These are phyloP conservation scores for Taeniopygia guttata DNA, from an alignment of 2,797 vertebrate genomes.

Conservation along the genomic window DNA sequence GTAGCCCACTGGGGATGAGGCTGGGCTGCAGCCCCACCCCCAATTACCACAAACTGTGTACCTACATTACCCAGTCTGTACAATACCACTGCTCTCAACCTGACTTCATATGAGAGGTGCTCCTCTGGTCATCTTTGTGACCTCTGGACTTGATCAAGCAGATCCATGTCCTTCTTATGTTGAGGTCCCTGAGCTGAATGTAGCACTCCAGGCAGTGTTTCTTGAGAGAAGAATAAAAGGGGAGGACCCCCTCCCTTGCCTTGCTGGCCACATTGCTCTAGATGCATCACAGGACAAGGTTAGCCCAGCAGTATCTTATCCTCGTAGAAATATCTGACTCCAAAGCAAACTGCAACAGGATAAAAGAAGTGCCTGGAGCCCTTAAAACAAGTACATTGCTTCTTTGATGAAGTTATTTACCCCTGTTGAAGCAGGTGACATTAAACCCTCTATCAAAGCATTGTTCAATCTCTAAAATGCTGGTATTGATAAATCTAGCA, in stretches of 20 bases:
- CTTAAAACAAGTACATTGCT: background rate
- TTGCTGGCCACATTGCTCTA: background rate
- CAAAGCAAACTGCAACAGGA: background rate
- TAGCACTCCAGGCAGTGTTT: background rate
- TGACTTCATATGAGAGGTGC: background rate
- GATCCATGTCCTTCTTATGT: fast-evolving
- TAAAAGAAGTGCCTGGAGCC: background rate
- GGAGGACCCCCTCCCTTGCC: background rate
- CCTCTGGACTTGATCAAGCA: fast-evolving
- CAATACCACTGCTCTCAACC: background rate
- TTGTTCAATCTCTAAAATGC: background rate
- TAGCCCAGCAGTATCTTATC: background rate
- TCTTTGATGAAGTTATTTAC: background rate
- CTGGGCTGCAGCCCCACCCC: background rate
- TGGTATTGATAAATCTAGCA: background rate
- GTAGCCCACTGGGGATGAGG: background rate
- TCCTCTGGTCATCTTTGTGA: background rate
- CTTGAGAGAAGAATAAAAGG: background rate
- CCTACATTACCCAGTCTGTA: background rate
- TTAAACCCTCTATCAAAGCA: background rate
- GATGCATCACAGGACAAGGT: fast-evolving
- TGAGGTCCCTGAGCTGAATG: background rate
- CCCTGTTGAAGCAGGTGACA: background rate
- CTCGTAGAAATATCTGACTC: background rate
- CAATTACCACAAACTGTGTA: background rate